phyloP scores from a whole-genome alignment of 2,888 invertebrate genomes.

The Xylophagus ater region DNA sequence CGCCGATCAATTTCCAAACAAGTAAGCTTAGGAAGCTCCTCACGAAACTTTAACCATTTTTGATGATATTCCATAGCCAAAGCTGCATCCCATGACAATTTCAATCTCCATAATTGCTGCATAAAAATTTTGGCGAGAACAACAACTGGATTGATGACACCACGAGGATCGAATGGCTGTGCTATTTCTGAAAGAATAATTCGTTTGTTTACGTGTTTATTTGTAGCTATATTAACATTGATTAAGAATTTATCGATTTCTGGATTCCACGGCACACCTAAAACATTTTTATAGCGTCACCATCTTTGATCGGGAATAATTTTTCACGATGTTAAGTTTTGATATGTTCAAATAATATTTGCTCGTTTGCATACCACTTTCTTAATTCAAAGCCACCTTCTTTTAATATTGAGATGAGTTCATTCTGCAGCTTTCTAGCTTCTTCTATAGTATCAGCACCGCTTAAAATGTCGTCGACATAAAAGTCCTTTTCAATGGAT shows the following conservation, averaged over 20 bases:
- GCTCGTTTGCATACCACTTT: background rate
- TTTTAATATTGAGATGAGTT: background rate
- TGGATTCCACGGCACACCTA: background rate
- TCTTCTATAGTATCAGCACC: constrained; percentile 13
- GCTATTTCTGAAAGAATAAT: background rate
- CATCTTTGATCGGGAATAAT: background rate
- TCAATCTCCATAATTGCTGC: background rate
- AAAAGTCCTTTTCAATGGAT: constrained; percentile 10
- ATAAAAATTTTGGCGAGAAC: background rate
- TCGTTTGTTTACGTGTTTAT: background rate
- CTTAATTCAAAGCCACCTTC: background rate
- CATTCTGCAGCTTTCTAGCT: constrained; percentile 1
- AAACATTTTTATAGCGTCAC: background rate
- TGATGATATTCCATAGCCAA: background rate
- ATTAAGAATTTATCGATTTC: background rate
- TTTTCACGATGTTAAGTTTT: background rate
- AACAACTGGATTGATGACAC: background rate
- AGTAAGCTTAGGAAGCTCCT: background rate
- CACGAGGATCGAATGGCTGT: background rate
- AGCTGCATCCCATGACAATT: background rate
- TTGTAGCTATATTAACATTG: background rate
- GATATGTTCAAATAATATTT: background rate
- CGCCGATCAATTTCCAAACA: background rate
- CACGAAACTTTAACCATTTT: background rate
- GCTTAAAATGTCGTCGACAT: constrained; percentile 16